Evolutionary conservation across 92 coral and sea anemone species (phyloP), one percentile per base, ranked within the genome.

Genomic region (Zoanthus sansibaricus): DNA sequence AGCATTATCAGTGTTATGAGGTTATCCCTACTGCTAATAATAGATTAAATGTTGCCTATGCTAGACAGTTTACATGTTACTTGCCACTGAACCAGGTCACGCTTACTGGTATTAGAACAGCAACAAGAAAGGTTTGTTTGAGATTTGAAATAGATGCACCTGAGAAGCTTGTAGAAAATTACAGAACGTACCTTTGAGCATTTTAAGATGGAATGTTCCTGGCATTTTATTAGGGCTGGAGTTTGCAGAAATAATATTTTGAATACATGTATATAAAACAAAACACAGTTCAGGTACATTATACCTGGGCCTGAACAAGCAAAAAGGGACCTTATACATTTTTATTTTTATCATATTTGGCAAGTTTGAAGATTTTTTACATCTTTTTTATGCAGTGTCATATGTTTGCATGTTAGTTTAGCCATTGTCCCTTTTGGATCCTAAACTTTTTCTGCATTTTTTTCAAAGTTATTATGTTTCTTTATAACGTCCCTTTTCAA

Each of bases 1-100:
- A 79, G 21, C 95, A 92, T 67, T 92, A 49, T 48, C 95, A 92
- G 72, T 51, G 87, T 46, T 87, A 89, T 87, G 90, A 80, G 71
- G 51, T 72, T 31, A 25, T 3, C 30, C 14, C 75, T 15, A 4
- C 76, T 37, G 76, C 52, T 33, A 17, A 72, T 16, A 72, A 45
- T 72, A 37, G 32, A 16, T 37, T 72, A 37, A 32, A 31, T 17
- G 32, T 72, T 72, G 76, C 51, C 32, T 72, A 72, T 37, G 21
- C 76, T 25, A 72, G 20, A 25, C 49, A 5, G 48, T 72, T 72
- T 72, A 31, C 76, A 33, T 72, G 48, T 45, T 72, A 72, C 52
- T 33, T 72, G 51, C 76, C 76, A 72, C 32, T 72, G 32, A 33
- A 72, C 18, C 76, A 72, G 52, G 52, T 72, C 52, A 72, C 2